Conservation (phyloP, 2,113 vertebrate species). For the Coryphaenoides rupestris region DNA sequence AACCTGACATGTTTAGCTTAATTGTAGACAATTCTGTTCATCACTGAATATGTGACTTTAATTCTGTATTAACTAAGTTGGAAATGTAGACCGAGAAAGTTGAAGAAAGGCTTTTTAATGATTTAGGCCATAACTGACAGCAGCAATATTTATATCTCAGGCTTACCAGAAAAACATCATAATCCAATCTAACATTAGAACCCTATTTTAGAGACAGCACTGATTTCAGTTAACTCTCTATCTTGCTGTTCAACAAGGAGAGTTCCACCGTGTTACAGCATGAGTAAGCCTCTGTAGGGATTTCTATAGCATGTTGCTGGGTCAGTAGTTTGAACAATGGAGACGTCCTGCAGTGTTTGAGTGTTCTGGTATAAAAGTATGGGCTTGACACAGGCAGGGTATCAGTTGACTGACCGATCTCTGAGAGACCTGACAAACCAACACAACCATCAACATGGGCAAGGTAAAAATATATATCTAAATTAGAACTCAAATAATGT, state of each 20-base stretch:
- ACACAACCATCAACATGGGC: background rate
- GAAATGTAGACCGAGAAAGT: too few species aligned
- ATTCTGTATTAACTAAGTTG: too few species aligned
- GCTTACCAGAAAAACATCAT: too few species aligned
- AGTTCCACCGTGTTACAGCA: slow-evolving; percentile 31
- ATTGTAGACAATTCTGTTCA: too few species aligned
- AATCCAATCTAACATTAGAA: too few species aligned
- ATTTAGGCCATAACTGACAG: too few species aligned
- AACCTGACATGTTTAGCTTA: too few species aligned
- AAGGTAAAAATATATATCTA: background rate
- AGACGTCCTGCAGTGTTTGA: slow-evolving; percentile 44
- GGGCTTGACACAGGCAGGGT: slow-evolving; percentile 32
- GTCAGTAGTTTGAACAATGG: slow-evolving; percentile 62
- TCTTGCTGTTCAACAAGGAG: slow-evolving; percentile 23
- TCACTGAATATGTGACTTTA: too few species aligned
- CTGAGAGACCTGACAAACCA: background rate
- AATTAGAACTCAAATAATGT: background rate
- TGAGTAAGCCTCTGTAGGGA: slow-evolving; percentile 48
- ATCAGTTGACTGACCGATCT: slow-evolving; percentile 32
- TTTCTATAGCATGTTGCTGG: slow-evolving; percentile 45
- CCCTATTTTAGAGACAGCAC: too few species aligned
- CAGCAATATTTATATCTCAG: too few species aligned
- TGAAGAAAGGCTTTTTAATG: too few species aligned
- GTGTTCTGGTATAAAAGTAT: slow-evolving; percentile 59
- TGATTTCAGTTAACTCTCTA: background rate